Percentiles rank a stretch among this genome's conserved stretches.
These are phyloP conservation scores for Cephus rjabovi DNA, from an alignment of 2,888 invertebrate genomes.

Conservation along the genomic window DNA sequence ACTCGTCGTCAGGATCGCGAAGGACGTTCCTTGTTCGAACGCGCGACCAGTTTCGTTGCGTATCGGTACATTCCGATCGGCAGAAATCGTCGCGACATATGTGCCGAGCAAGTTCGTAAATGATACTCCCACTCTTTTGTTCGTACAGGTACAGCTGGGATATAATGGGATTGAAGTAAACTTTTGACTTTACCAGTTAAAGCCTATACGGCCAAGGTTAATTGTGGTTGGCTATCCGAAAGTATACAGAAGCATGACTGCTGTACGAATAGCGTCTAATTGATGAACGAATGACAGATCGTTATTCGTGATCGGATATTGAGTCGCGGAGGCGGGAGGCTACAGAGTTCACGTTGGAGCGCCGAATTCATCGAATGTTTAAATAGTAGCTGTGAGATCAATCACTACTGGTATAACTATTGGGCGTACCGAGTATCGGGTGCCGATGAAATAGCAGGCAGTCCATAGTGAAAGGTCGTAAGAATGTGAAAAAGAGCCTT, in stretches of 20 bases:
- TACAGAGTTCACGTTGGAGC: neutral
- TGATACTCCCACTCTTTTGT: neutral
- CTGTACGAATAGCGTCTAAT: neutral
- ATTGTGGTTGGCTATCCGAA: neutral
- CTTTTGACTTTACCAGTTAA: neutral
- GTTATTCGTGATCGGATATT: neutral
- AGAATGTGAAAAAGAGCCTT: constrained; percentile 12
- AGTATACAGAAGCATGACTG: neutral
- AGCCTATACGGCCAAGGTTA: neutral
- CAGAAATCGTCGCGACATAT: constrained; percentile 10
- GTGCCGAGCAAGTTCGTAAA: constrained; percentile 9
- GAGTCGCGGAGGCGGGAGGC: neutral
- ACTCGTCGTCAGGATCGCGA: constrained; percentile 8
- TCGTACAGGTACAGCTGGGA: neutral
- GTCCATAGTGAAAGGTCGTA: constrained; percentile 1
- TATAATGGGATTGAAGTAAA: neutral
- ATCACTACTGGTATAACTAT: neutral
- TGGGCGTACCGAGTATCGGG: neutral
- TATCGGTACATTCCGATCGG: constrained; percentile 10
- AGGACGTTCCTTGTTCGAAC: constrained; percentile 1
- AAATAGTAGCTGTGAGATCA: neutral
- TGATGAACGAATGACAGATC: neutral
- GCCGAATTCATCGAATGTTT: constrained; percentile 2
- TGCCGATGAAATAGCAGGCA: neutral
- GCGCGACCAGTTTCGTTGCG: constrained; percentile 9